Evolutionary conservation across 2,113 vertebrate genomes (phyloP).

Genomic region (Dicaeum eximium): DNA sequence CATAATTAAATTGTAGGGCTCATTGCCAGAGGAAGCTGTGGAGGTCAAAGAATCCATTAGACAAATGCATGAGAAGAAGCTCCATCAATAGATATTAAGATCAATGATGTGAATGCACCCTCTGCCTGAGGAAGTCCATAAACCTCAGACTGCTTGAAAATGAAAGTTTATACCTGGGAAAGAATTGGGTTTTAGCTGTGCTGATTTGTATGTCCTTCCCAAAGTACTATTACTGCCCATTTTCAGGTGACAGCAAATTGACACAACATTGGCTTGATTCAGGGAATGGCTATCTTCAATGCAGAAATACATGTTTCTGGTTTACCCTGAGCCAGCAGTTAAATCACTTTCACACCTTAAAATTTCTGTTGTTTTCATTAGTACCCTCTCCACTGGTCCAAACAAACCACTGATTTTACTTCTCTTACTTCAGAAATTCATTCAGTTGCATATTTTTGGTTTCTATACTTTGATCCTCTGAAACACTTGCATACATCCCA

Average conservation of each 20-base stretch:
- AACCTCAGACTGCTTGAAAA: neutral
- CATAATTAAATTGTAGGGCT: constrained; percentile 45
- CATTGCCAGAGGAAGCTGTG: constrained; percentile 6
- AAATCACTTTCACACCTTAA: neutral
- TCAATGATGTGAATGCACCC: constrained; percentile 20
- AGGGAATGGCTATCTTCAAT: neutral
- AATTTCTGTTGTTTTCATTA: neutral
- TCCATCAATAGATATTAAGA: constrained; percentile 38
- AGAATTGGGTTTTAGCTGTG: neutral
- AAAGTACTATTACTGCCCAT: neutral
- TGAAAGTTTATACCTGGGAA: neutral
- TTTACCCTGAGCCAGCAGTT: neutral
- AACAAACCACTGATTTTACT: neutral
- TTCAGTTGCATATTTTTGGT: neutral
- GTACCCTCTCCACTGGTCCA: neutral
- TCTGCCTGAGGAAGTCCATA: neutral
- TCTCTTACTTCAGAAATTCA: neutral
- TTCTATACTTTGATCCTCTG: neutral
- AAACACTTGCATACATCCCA: neutral
- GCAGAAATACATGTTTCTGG: neutral
- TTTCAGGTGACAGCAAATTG: neutral
- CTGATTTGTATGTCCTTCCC: neutral
- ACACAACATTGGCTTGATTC: neutral
- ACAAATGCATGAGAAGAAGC: constrained; percentile 26
- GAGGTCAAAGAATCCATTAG: constrained; percentile 48